These are phyloP conservation scores for Sycophaga agraensis DNA, from an alignment of 1,140 invertebrate genomes.

Conservation along the genomic window DNA sequence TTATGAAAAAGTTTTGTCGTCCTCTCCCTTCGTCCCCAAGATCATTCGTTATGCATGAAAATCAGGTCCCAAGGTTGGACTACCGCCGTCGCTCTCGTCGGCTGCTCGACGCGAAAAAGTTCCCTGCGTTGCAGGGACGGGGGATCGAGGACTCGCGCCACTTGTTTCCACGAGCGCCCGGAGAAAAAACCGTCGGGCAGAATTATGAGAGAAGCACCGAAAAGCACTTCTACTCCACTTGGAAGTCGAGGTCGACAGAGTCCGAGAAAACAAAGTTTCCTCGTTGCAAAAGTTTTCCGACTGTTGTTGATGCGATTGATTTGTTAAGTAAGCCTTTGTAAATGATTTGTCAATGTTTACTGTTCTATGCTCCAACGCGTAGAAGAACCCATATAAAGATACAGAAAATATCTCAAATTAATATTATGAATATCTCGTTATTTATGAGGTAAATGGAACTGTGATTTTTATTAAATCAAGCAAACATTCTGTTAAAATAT, in stretches of 20 bases:
- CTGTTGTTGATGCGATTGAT: no score
- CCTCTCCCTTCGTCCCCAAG: neutral
- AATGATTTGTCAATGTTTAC: no score
- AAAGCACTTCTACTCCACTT: neutral
- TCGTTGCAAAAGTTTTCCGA: neutral
- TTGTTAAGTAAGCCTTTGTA: no score
- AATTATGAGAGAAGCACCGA: neutral
- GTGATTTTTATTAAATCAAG: no score
- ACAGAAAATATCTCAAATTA: no score
- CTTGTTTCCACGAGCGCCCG: neutral
- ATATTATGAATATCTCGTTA: no score
- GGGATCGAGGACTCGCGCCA: neutral
- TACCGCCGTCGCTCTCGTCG: neutral
- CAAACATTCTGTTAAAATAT: no score
- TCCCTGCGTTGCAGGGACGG: neutral
- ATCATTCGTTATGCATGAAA: constrained; percentile 12
- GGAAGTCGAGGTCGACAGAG: no score
- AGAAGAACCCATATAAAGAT: no score
- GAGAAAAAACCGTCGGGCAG: neutral
- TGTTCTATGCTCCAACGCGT: no score
- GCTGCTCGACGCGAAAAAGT: neutral
- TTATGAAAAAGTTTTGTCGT: neutral
- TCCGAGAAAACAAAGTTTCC: no score
- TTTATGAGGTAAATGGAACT: no score
- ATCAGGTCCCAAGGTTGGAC: neutral